Conservation (phyloP, 2,797 vertebrate species). For the Sebastes diaconus region DNA sequence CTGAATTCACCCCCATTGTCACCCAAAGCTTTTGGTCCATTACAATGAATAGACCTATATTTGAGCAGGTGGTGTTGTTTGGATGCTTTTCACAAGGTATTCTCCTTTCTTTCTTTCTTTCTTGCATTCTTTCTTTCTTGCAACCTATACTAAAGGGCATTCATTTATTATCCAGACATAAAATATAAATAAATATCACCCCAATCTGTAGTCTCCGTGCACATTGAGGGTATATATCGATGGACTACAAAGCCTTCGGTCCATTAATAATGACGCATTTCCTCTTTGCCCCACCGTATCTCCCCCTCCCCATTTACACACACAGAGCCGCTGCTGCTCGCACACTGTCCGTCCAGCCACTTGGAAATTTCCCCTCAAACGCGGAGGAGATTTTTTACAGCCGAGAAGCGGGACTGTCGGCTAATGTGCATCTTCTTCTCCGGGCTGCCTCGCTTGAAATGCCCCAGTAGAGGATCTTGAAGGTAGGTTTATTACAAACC, state of each 20-base stretch:
- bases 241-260: slow-evolving; percentile 74
- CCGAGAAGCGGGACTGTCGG: slow-evolving; percentile 65
- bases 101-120: no score
- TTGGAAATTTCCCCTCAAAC: slow-evolving; percentile 70
- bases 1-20: no score
- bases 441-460: slow-evolving; percentile 63
- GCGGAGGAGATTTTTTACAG: slow-evolving; percentile 68
- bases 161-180: no score
- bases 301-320: slow-evolving; percentile 43
- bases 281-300: slow-evolving; percentile 67
- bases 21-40: no score
- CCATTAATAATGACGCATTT: slow-evolving; percentile 81
- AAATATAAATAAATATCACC: neutral
- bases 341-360: slow-evolving; percentile 60
- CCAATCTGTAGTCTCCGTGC: neutral
- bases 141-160: no score
- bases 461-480: slow-evolving; percentile 70
- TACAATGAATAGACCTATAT: no score
- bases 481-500: slow-evolving; percentile 68
- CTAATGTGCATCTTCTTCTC: slow-evolving; percentile 66
- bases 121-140: no score
- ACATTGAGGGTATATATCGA: neutral
- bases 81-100: no score
- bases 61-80: neutral
- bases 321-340: slow-evolving; percentile 18